Conservation (phyloP, 2,888 invertebrate species). For the Pandemis cinnamomeana region DNA sequence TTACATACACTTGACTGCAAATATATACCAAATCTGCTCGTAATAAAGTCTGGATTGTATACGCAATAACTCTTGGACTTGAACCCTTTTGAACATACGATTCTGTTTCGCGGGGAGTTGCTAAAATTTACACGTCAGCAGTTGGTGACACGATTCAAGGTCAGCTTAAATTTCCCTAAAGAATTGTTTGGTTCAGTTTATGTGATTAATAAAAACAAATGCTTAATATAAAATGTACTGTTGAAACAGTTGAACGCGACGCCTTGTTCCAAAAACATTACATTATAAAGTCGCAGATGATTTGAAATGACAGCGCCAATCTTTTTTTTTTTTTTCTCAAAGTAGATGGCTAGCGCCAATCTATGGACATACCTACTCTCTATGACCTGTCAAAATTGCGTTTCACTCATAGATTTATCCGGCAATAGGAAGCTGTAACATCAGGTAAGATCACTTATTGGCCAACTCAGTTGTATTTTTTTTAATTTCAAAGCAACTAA, state of each 20-base stretch:
- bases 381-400: no score
- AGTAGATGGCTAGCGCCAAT: no score
- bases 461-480: no score
- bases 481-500: no score
- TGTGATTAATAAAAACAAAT: background rate
- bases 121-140: conserved; percentile 26
- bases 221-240: background rate
- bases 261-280: no score
- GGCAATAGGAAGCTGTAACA: no score
- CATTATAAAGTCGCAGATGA: no score
- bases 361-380: no score
- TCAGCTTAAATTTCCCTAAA: conserved; percentile 19
- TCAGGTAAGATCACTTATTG: no score
- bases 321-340: no score
- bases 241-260: background rate
- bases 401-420: no score
- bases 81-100: background rate
- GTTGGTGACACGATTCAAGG: conserved; percentile 8
- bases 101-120: conserved; percentile 15
- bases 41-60: background rate
- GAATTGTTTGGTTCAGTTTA: conserved; percentile 2
- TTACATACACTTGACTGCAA: background rate
- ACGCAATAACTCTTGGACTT: background rate
- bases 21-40: background rate
- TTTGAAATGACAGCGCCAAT: no score